Evolutionary conservation across 2,888 invertebrate genomes (phyloP), one percentile per base, ranked within the genome.

Genomic region (Nymphalis urticae): DNA sequence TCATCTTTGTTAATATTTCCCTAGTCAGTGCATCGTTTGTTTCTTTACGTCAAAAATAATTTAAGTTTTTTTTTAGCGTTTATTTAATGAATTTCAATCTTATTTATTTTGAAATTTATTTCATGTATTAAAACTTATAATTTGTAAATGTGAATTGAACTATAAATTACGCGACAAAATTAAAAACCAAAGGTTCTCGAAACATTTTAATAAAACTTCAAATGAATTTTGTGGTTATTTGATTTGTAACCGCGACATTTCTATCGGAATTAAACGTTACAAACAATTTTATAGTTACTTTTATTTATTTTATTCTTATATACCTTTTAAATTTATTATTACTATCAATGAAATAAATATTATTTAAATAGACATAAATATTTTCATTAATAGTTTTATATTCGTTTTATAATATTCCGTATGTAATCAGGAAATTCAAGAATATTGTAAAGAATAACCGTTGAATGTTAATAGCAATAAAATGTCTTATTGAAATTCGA

Each of bases 1-100:
- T 87, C 85, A 82, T 87, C 85, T 84, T 80, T 76, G 81, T 80
- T 82, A 82, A 82, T 80, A 77, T 77, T 21, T 75, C 73, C 68
- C 71, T 68, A 21, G 62, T 68, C 54, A 61, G 8, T 56, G 62
- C 54, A 62, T 53, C 48, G 10, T 48, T 48, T 68, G 36, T 51
- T 69, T n/a, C 7, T 48, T 48, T 54, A 27, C n/a, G 42, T n/a
- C 42, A 19, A 42, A 17, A 32, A 36, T 32, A 47, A 27, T 19
- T 1, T 48, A 9, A 9, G 7, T 24, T 48, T 13, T 16, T 27
- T 42, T 42, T 13, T 32, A 32, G 5, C 6, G 27, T 6, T 32
- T 32, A 32, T 32, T 32, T 13, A 42, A 42, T 42, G 2, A 10
- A 42, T 42, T 42, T 42, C 2, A 13, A 10, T 10, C 27, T 42